phyloP scores from a whole-genome alignment of 2,113 vertebrate genomes.

The Oncorhynchus masou region DNA sequence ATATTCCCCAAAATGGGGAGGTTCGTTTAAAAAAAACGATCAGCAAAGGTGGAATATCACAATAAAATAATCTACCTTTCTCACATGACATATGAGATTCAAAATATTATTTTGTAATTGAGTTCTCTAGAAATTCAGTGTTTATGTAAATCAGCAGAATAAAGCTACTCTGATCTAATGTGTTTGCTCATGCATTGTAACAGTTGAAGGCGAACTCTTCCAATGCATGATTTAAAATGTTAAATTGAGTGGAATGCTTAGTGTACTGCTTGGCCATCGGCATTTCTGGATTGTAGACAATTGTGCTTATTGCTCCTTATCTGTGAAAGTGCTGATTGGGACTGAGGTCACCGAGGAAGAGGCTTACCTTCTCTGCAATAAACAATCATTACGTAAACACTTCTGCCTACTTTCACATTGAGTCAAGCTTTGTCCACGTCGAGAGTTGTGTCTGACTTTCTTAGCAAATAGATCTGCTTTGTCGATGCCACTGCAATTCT shows the following conservation, averaged over 20 bases:
- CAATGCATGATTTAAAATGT: slow-evolving; percentile 39
- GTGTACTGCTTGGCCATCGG: slow-evolving; percentile 32
- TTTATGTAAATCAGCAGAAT: slow-evolving; percentile 47
- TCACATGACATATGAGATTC: too few species aligned
- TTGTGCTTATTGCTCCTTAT: slow-evolving; percentile 30
- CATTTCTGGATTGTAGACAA: slow-evolving; percentile 23
- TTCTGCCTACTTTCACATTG: not conserved
- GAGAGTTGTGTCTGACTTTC: not conserved
- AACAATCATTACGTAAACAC: slow-evolving; percentile 33
- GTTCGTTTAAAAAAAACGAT: too few species aligned
- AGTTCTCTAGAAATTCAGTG: slow-evolving; percentile 22
- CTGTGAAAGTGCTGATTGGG: slow-evolving; percentile 38
- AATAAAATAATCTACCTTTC: too few species aligned
- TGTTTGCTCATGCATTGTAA: slow-evolving; percentile 39
- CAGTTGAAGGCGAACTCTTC: slow-evolving; percentile 22
- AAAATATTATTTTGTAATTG: slow-evolving; percentile 14
- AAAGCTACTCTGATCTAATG: slow-evolving; percentile 32
- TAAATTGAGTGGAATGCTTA: slow-evolving; percentile 46
- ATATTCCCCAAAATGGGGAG: too few species aligned
- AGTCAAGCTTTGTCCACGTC: slow-evolving; percentile 1
- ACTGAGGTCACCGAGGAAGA: slow-evolving; percentile 25
- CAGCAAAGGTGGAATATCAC: too few species aligned
- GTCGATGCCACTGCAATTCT: not conserved
- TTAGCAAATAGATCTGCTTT: not conserved
- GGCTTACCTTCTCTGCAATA: slow-evolving; percentile 21